Base-by-base conservation (phyloP, 2,797 vertebrate genomes). In the Sebastiscus tertius region DNA sequence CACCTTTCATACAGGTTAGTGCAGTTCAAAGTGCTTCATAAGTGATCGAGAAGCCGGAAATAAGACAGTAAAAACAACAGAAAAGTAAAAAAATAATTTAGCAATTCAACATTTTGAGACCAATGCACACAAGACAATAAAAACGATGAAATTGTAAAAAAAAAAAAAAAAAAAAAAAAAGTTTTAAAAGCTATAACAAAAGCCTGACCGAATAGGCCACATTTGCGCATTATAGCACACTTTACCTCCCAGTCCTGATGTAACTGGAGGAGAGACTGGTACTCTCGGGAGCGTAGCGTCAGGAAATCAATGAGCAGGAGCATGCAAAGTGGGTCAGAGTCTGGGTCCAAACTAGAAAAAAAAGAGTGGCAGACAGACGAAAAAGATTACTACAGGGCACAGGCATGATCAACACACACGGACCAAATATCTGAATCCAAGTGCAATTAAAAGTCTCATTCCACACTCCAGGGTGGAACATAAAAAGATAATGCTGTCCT, bases 211-310 rank as follows among this genome's bases (percentile, higher is more conserved):
- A 49, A 49, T 20, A 49, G 46, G 46, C 46, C n/a, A 54, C 20
- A 22, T 22, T 22, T 54, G 20, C 2, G 16, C 4, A 11, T 54
- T 10, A 22, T 54, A 54, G 49, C 49, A 64, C 12, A 69, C 55
- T 95, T 95, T 91, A 99, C 99, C 98, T 99, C 98, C 98, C 97
- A 99, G 84, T 99, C 98, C 79, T 98, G 95, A 84, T 97, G 97
- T 46, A 99, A 89, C 74, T 95, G 96, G 61, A 96, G 96, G 82
- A 99, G 93, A 88, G 96, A 95, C 56, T 93, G 80, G 31, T 99
- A 98, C 72, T 97, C 96, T 76, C 97, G 96, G 2, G 97, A 97
- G 59, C 98, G 97, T 22, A 99, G 95, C 4, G 95, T 95, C 92
- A 99, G 94, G 87, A 97, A 97, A 87, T 99, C 99, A 0, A 98